phyloP scores from a whole-genome alignment of 2,113 vertebrate species.

The Dicerorhinus sumatrensis region DNA sequence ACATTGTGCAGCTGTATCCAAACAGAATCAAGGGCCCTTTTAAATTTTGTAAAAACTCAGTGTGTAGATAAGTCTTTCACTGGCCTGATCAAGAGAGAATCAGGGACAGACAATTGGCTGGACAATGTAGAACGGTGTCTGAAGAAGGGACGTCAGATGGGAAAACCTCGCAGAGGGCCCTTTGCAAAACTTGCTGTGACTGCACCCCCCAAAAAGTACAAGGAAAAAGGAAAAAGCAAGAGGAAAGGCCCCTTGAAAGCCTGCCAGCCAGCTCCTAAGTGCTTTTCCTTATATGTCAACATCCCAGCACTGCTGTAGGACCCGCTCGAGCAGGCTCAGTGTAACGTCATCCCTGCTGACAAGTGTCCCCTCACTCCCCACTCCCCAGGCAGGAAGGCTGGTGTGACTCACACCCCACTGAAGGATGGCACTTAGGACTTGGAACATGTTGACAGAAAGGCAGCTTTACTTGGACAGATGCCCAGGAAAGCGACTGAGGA shows the following conservation, averaged over 20 bases:
- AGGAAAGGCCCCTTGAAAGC: not conserved
- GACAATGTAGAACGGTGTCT: not conserved
- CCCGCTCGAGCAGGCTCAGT: not conserved
- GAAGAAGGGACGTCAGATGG: not conserved
- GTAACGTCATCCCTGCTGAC: not conserved
- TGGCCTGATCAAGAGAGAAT: not conserved
- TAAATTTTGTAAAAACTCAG: not conserved
- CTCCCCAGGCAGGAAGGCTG: not conserved
- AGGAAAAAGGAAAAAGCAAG: not conserved
- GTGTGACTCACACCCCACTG: not conserved
- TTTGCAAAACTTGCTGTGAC: not conserved
- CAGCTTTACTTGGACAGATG: not conserved
- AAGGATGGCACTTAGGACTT: not conserved
- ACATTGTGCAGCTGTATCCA: not conserved
- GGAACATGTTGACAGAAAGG: not conserved
- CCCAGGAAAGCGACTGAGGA: not conserved
- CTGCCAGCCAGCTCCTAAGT: not conserved
- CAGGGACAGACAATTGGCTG: not conserved
- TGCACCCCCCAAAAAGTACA: not conserved
- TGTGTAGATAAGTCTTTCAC: not conserved
- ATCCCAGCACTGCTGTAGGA: no score
- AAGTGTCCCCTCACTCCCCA: not conserved
- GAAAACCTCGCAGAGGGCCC: not conserved
- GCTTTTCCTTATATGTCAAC: not conserved
- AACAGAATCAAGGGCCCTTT: not conserved